Conservation (phyloP, 1,140 invertebrate species). For the Ctenoplectra terminalis region DNA sequence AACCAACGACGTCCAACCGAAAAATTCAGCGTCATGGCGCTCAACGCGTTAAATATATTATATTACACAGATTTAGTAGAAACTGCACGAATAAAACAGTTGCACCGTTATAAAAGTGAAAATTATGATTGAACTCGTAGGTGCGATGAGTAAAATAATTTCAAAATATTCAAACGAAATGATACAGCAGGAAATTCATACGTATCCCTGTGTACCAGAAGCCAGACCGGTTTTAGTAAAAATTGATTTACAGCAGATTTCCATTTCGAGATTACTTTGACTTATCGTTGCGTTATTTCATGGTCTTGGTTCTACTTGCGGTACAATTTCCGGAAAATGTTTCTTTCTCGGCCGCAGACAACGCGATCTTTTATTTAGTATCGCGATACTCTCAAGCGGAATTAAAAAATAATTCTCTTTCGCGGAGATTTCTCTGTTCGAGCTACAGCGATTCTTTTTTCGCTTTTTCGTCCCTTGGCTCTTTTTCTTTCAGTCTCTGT, state of each 20-base stretch:
- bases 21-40: no score
- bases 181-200: no score
- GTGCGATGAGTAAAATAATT: no score
- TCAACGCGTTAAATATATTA: no score
- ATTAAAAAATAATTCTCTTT: conserved; percentile 17
- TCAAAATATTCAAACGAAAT: no score
- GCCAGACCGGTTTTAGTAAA: background rate
- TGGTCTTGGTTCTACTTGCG: conserved; percentile 5
- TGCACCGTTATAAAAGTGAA: no score
- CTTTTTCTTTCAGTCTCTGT: background rate
- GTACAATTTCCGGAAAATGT: conserved; percentile 9
- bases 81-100: no score
- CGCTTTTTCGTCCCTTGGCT: background rate
- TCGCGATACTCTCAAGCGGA: conserved; percentile 7
- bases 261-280: conserved; percentile 15
- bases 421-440: background rate
- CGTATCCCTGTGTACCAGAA: no score
- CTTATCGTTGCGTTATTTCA: background rate
- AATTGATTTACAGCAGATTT: conserved; percentile 9
- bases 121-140: no score
- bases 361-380: conserved; percentile 17
- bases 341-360: background rate
- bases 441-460: background rate
- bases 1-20: no score
- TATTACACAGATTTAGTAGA: no score